Conservation (phyloP, 2,888 invertebrate genomes). For the Sarcophaga rosellei region DNA sequence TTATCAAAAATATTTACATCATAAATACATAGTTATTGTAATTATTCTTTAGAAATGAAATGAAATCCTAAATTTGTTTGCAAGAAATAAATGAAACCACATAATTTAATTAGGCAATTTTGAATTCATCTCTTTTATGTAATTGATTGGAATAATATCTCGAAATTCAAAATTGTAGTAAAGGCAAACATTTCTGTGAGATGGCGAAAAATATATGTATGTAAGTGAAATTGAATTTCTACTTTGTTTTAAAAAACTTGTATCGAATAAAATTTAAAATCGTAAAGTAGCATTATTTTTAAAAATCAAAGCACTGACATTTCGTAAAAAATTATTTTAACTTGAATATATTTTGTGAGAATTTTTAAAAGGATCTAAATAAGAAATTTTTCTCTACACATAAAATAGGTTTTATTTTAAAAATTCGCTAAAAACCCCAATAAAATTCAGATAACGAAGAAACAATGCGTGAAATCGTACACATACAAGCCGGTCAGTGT, state of each 20-base stretch:
- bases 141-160: too few species aligned
- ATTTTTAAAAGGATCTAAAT: slow-evolving; percentile 30
- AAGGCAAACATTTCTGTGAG: background rate
- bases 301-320: slow-evolving; percentile 38
- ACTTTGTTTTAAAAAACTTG: slow-evolving; percentile 29
- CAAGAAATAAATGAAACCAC: too few species aligned
- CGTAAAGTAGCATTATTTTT: slow-evolving; percentile 14
- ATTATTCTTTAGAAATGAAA: too few species aligned
- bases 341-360: slow-evolving; percentile 44
- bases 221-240: background rate
- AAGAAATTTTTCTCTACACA: slow-evolving; percentile 1
- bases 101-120: too few species aligned
- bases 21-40: background rate
- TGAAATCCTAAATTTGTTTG: too few species aligned
- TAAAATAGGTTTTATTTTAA: slow-evolving; percentile 39
- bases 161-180: too few species aligned
- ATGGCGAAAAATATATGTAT: background rate
- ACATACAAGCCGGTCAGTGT: slow-evolving; percentile 96
- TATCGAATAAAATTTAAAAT: background rate
- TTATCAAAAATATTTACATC: too few species aligned
- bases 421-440: background rate
- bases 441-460: slow-evolving; percentile 22
- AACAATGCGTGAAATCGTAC: slow-evolving; percentile 97
- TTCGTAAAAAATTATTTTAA: slow-evolving; percentile 35
- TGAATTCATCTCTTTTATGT: too few species aligned